These are phyloP conservation scores for Fregata magnificens DNA, from an alignment of 2,113 vertebrate species.

Conservation along the genomic window DNA sequence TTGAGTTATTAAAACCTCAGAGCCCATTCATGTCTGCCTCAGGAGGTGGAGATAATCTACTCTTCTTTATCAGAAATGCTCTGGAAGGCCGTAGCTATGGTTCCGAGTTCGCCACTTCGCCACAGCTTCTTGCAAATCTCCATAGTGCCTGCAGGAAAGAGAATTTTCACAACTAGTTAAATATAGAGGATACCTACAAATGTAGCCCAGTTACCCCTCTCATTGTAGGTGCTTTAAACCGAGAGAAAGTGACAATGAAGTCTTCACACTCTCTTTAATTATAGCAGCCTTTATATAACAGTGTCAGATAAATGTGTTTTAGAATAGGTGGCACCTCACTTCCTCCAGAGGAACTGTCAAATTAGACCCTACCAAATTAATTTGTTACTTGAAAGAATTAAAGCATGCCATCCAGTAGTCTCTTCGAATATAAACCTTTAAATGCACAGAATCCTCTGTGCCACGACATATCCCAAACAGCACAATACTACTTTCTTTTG, in stretches of 20 bases:
- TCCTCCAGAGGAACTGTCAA: conserved; percentile 43
- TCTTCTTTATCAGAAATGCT: background rate
- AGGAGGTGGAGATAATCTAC: background rate
- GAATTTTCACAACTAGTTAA: conserved; percentile 2
- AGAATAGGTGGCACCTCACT: conserved; percentile 40
- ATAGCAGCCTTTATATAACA: conserved; percentile 58
- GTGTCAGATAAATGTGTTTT: conserved; percentile 29
- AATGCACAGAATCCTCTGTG: background rate
- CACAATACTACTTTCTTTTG: background rate
- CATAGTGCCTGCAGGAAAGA: background rate
- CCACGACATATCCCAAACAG: background rate
- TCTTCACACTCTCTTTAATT: conserved; percentile 50
- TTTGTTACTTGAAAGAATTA: conserved; percentile 16
- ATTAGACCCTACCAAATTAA: conserved; percentile 4
- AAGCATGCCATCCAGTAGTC: background rate
- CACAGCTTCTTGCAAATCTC: background rate
- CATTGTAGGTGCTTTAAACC: background rate
- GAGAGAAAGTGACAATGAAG: conserved; percentile 3
- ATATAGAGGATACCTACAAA: conserved; percentile 44
- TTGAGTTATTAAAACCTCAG: background rate
- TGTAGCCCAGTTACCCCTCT: conserved; percentile 36
- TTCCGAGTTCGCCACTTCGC: background rate
- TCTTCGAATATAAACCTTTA: background rate
- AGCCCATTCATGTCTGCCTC: background rate
- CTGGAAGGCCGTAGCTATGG: background rate